These are phyloP conservation scores for Alectoris magna DNA, from an alignment of 2,797 vertebrate genomes.

Conservation along the genomic window DNA sequence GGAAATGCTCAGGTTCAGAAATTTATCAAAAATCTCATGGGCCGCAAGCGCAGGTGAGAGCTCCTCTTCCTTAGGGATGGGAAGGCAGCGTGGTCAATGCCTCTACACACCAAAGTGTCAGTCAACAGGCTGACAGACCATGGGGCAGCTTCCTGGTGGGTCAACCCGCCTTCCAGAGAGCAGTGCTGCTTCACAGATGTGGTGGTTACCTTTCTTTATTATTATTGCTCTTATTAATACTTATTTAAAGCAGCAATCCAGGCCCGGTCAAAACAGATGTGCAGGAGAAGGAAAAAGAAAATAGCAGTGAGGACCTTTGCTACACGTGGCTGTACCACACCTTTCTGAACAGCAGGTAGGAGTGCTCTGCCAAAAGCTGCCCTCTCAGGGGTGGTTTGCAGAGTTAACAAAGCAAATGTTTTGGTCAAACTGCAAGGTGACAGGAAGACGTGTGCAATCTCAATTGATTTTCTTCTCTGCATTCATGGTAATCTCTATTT, in stretches of 20 bases:
- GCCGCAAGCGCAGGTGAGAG: constrained; percentile 79
- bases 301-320: constrained; percentile 9
- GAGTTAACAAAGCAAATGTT: not conserved
- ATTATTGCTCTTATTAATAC: not conserved
- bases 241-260: constrained; percentile 15
- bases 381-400: not conserved
- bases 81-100: not conserved
- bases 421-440: not conserved
- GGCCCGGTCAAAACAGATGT: not conserved
- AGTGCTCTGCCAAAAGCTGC: not conserved
- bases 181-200: not conserved
- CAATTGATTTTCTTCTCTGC: not conserved
- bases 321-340: constrained; percentile 55
- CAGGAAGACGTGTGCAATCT: not conserved
- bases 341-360: constrained; percentile 59
- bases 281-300: not conserved
- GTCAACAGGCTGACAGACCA: not conserved
- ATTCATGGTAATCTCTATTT: not conserved
- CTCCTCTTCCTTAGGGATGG: not conserved
- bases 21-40: constrained; percentile 77
- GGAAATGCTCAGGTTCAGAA: constrained; percentile 73
- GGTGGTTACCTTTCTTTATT: not conserved
- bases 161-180: not conserved
- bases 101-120: not conserved
- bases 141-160: fast-evolving